Base-by-base conservation (phyloP, 2,888 invertebrate species). In the Eulithis testata region DNA sequence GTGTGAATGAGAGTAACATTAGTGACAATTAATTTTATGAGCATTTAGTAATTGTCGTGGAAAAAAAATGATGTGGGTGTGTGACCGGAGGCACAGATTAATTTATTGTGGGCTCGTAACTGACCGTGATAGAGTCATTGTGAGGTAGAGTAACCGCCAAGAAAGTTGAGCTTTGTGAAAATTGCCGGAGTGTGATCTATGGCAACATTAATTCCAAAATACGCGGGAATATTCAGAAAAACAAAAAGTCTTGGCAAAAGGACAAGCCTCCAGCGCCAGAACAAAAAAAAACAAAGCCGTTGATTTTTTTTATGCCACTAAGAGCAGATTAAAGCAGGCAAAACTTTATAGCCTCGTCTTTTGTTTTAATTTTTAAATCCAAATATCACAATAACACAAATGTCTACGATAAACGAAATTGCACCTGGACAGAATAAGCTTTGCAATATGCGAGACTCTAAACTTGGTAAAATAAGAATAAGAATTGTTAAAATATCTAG, bases 11-110 rank as follows among this genome's bases (percentile, higher is more conserved):
- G 65, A 69, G 73, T 74, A 69, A 77, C 76, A 81, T 85, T 83
- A 82, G 83, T 83, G 75, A 85, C 86, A 87, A 91, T 91, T 91
- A 91, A 84, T 89, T 89, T 89, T 88, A 89, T 89, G 88, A 87
- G 73, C 77, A 77, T 88, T 87, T 82, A 79, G 79, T 86, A 87
- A 91, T 90, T 91, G 90, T 84, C 90, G 90, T 90, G 91, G 90
- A 84, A 89, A 89, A 89, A 89, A 85, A 83, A 81, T 68, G 63
- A 88, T 88, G 87, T 80, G 88, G 86, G 90, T 83, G 85, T 79
- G 74, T 66, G 75, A 53, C 63, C 63, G 63, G 65, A 65, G 66
- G 72, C 73, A 71, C 66, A 69, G 49, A 47, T 45, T 67, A 57
- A 61, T 65, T 61, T 53, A 64, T 64, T 71, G 68, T 65, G 70